Percentiles rank a stretch among this genome's conserved stretches.
These are phyloP conservation scores for Edolisoma coerulescens DNA, from an alignment of 2,113 vertebrate genomes.

Conservation along the genomic window DNA sequence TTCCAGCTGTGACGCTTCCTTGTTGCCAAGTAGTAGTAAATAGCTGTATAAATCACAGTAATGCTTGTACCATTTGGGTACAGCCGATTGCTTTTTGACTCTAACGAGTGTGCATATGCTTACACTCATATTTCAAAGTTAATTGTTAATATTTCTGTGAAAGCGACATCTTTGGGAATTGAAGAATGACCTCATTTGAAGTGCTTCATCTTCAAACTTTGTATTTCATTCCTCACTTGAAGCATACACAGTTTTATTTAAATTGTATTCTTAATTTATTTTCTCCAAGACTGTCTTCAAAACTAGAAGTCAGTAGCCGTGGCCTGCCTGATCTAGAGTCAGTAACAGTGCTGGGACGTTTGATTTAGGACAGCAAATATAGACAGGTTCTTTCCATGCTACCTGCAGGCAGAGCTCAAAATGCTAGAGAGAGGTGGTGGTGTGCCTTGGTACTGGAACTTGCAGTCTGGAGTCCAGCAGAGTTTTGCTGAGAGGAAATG, in stretches of 20 bases:
- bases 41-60: constrained; percentile 30
- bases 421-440: not conserved
- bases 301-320: not conserved
- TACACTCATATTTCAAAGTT: not conserved
- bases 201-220: not conserved
- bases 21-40: constrained; percentile 37
- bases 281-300: not conserved
- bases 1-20: constrained; percentile 33
- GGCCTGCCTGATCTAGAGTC: not conserved
- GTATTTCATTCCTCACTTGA: not conserved
- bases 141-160: constrained; percentile 1
- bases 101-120: not conserved
- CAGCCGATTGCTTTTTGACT: not conserved
- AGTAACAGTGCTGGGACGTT: not conserved
- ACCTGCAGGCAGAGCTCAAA: not conserved
- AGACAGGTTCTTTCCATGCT: not conserved
- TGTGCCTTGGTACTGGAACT: not conserved
- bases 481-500: not conserved
- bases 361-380: not conserved
- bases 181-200: not conserved
- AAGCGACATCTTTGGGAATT: not conserved
- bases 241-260: not conserved
- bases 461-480: not conserved
- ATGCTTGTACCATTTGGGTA: not conserved
- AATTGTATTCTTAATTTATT: not conserved